Evolutionary conservation across 92 coral and sea anemone species (phyloP).

Genomic region (Parazoanthus atlanticus): DNA sequence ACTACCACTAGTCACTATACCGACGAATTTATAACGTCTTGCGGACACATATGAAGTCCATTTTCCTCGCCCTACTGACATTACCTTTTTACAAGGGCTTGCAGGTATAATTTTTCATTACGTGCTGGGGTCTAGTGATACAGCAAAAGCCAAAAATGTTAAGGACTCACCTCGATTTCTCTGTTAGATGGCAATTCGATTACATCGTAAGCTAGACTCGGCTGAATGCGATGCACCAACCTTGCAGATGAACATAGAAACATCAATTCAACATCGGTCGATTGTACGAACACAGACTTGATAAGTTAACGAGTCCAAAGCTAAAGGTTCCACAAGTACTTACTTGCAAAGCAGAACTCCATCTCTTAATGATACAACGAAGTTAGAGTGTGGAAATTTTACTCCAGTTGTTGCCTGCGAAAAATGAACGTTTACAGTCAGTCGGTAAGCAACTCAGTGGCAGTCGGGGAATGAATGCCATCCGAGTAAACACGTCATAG

Average conservation of each 20-base stretch:
- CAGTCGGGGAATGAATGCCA: background rate
- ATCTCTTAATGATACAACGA: slow-evolving; percentile 40
- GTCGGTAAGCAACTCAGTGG: background rate
- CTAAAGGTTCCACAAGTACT: background rate
- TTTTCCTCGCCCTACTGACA: background rate
- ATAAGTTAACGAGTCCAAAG: background rate
- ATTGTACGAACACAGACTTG: background rate
- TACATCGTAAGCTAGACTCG: slow-evolving; percentile 42
- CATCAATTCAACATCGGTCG: background rate
- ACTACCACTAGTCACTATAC: background rate
- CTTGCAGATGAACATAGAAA: background rate
- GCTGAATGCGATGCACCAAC: slow-evolving; percentile 39
- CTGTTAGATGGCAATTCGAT: slow-evolving; percentile 36
- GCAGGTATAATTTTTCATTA: background rate
- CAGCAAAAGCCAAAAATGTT: background rate
- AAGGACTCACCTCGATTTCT: slow-evolving; percentile 39
- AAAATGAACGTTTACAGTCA: background rate
- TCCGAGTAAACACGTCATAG: slow-evolving; percentile 4
- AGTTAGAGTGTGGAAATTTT: slow-evolving; percentile 37
- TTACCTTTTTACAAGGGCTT: background rate
- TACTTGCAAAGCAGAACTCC: slow-evolving; percentile 50
- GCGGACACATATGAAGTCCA: too few relatives aligned
- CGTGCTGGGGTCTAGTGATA: background rate
- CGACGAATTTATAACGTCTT: too few relatives aligned
- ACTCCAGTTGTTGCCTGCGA: slow-evolving; percentile 29